A percentile compares a stretch with the other conserved stretches of the same genome.
Conservation (phyloP, 1,140 invertebrate species). For the Arion vulgaris region DNA sequence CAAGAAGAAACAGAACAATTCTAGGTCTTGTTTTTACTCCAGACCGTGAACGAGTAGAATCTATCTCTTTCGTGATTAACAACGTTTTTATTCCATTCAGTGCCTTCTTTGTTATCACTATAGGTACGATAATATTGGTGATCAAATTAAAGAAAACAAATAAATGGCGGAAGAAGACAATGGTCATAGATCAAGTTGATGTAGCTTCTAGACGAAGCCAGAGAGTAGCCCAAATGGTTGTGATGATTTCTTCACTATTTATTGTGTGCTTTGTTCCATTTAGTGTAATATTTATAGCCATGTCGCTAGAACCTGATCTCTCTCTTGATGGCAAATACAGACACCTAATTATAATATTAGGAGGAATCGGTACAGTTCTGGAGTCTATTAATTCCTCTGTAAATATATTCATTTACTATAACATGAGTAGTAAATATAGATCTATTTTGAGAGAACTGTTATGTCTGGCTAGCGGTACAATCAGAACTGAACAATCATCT, state of each 20-base stretch:
- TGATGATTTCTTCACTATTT: constrained; percentile 15
- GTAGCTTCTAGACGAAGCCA: not conserved
- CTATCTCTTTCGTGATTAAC: not conserved
- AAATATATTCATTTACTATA: constrained; percentile 29
- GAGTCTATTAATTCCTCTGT: constrained; percentile 11
- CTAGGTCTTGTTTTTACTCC: constrained; percentile 1
- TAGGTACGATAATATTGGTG: not conserved
- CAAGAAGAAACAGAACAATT: constrained; percentile 3
- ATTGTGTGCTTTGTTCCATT: constrained; percentile 7
- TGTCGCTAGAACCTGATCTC: not conserved
- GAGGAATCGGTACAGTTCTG: not conserved
- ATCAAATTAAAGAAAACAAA: not conserved
- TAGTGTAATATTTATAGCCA: constrained; percentile 15
- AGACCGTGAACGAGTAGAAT: not conserved
- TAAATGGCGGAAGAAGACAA: not conserved
- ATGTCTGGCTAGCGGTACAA: too few relatives aligned
- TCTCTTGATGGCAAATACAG: constrained; percentile 23
- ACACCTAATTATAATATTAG: not conserved
- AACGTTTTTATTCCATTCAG: constrained; percentile 4
- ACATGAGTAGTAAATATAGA: constrained; percentile 10
- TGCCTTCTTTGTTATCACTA: not conserved
- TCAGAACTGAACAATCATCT: too few relatives aligned
- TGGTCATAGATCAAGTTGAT: not conserved
- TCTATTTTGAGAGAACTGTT: not conserved
- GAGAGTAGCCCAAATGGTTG: constrained; percentile 14